phyloP scores from a whole-genome alignment of 2,797 vertebrate genomes.

The Phrynocephalus vlangalii region DNA sequence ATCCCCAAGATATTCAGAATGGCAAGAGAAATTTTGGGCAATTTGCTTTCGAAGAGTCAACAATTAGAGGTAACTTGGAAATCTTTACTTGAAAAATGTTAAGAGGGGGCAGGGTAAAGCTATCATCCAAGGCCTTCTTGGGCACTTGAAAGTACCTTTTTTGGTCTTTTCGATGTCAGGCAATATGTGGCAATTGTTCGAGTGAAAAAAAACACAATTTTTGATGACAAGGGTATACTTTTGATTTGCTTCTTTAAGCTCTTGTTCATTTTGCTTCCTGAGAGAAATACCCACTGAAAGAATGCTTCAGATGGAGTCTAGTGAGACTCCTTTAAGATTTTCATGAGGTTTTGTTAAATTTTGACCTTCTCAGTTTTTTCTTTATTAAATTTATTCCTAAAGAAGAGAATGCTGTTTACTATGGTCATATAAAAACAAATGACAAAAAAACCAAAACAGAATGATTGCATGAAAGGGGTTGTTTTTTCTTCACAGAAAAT shows the following conservation, averaged over 20 bases:
- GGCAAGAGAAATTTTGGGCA: no score
- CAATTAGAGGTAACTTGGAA: no score
- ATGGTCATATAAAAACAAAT: slow-evolving; percentile 38
- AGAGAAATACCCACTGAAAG: slow-evolving; percentile 54
- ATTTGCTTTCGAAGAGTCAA: no score
- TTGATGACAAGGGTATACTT: background rate
- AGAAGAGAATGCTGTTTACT: slow-evolving; percentile 49
- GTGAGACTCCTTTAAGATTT: slow-evolving; percentile 44
- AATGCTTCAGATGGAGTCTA: background rate
- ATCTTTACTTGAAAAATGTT: no score
- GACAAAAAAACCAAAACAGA: slow-evolving; percentile 37
- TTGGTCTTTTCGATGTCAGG: background rate
- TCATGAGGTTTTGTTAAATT: slow-evolving; percentile 47
- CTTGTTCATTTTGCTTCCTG: slow-evolving; percentile 48
- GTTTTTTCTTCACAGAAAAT: slow-evolving; percentile 51
- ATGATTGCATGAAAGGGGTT: slow-evolving; percentile 28
- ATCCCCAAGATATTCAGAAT: no score
- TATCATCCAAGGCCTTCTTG: no score
- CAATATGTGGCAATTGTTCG: background rate
- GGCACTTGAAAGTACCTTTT: no score
- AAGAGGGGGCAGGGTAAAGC: background rate
- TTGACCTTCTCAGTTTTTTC: slow-evolving; percentile 49
- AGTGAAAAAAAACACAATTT: background rate
- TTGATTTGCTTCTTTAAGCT: slow-evolving; percentile 30
- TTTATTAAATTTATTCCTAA: slow-evolving; percentile 51